Percentiles rank a stretch among this genome's conserved stretches.
Conservation (phyloP, 2,888 invertebrate species). For the Drosophila meridionalis region DNA sequence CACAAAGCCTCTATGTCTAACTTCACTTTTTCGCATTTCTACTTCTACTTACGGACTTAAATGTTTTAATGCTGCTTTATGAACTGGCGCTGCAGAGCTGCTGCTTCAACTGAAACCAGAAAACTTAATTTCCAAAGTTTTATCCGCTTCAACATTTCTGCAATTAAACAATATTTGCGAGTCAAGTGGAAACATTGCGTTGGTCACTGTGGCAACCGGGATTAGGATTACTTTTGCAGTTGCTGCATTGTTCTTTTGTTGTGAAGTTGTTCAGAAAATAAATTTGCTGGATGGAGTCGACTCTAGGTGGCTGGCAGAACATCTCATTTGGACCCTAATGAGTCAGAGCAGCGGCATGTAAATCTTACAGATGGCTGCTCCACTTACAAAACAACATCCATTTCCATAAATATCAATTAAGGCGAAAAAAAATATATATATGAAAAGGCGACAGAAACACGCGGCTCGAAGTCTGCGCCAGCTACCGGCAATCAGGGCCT, state of each 20-base stretch:
- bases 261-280: constrained; percentile 32
- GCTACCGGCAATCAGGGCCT: constrained; percentile 26
- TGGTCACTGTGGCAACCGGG: constrained; percentile 41
- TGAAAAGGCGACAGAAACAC: constrained; percentile 63
- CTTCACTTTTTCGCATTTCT: neutral
- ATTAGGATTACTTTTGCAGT: constrained; percentile 50
- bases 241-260: constrained; percentile 31
- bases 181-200: constrained; percentile 53
- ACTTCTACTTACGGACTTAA: neutral
- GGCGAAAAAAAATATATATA: constrained; percentile 55
- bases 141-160: constrained; percentile 48
- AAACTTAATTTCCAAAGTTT: constrained; percentile 48
- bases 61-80: constrained; percentile 24
- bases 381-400: constrained; percentile 54
- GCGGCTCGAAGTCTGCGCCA: constrained; percentile 34
- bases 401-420: constrained; percentile 79
- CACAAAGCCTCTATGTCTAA: neutral
- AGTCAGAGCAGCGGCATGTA: constrained; percentile 48
- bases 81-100: constrained; percentile 12
- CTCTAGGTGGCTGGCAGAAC: constrained; percentile 22
- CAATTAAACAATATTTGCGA: constrained; percentile 68
- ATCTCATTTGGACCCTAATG: constrained; percentile 39
- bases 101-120: constrained; percentile 31
- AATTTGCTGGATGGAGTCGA: neutral
- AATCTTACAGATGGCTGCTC: constrained; percentile 63